Percentiles rank a stretch among this genome's conserved stretches.
Evolutionary conservation across 2,113 vertebrate species (phyloP).

Genomic region (Calidris pygmaea): DNA sequence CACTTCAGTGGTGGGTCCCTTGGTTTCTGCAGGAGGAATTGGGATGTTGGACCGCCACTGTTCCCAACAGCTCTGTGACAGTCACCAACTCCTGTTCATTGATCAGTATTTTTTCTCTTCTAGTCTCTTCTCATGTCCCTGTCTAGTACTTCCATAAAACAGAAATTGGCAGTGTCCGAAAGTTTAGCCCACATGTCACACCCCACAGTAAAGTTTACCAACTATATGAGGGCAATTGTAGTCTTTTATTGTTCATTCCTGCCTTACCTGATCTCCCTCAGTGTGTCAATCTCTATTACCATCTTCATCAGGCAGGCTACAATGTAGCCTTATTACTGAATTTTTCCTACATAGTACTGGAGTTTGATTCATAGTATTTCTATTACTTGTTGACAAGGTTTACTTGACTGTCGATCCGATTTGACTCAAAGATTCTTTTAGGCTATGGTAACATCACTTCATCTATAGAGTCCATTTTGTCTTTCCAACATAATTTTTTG

Average conservation of each 20-base stretch:
- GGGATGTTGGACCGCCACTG: neutral
- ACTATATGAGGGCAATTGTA: neutral
- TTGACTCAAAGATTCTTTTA: neutral
- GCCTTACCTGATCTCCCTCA: neutral
- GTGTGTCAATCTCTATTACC: neutral
- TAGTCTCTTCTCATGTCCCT: neutral
- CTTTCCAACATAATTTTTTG: neutral
- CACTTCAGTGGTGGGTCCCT: neutral
- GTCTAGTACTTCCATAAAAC: neutral
- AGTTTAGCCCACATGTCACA: neutral
- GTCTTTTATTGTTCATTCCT: neutral
- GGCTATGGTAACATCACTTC: neutral
- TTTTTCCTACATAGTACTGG: neutral
- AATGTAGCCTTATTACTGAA: neutral
- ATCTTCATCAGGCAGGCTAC: neutral
- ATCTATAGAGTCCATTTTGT: neutral
- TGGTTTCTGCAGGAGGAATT: neutral
- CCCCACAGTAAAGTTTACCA: neutral
- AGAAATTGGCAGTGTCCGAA: neutral
- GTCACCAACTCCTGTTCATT: neutral
- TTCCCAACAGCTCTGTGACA: neutral
- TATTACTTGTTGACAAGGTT: neutral
- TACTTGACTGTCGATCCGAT: neutral
- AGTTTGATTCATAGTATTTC: neutral
- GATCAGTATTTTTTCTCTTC: neutral